phyloP scores from a whole-genome alignment of 2,113 vertebrate species.

The Spizaetus ornatus region DNA sequence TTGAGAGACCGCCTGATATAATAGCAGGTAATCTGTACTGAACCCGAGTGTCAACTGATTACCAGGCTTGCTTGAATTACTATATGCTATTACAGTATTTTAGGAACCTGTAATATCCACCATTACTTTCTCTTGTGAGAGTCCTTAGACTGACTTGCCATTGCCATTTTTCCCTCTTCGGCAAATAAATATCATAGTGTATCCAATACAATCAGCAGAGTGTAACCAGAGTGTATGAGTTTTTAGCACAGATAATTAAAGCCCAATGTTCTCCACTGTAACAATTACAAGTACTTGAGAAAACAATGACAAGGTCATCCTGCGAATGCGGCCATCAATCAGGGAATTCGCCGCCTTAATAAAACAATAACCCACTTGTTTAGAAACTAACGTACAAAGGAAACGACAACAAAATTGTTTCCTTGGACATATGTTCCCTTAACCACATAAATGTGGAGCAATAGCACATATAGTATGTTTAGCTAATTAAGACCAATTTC shows the following conservation, averaged over 20 bases:
- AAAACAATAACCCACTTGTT: constrained; percentile 53
- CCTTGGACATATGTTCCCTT: constrained; percentile 40
- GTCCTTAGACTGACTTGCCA: constrained; percentile 53
- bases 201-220: constrained; percentile 78
- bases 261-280: constrained; percentile 69
- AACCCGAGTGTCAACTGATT: constrained; percentile 25
- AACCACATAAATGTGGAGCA: constrained; percentile 13
- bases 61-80: constrained; percentile 58
- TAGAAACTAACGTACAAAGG: not conserved
- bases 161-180: constrained; percentile 57
- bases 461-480: not conserved
- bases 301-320: constrained; percentile 69
- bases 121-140: constrained; percentile 65
- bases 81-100: constrained; percentile 67
- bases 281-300: constrained; percentile 69
- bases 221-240: constrained; percentile 65
- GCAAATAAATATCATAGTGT: constrained; percentile 67
- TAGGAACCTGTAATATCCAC: constrained; percentile 67
- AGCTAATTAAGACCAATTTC: constrained; percentile 40
- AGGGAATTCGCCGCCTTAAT: constrained; percentile 24
- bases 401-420: constrained; percentile 39
- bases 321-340: constrained; percentile 39
- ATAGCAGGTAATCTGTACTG: constrained; percentile 46
- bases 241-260: constrained; percentile 79
- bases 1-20: constrained; percentile 31